Evolutionary conservation across 2,797 vertebrate species (phyloP).

Genomic region (Gephyroberyx darwinii): DNA sequence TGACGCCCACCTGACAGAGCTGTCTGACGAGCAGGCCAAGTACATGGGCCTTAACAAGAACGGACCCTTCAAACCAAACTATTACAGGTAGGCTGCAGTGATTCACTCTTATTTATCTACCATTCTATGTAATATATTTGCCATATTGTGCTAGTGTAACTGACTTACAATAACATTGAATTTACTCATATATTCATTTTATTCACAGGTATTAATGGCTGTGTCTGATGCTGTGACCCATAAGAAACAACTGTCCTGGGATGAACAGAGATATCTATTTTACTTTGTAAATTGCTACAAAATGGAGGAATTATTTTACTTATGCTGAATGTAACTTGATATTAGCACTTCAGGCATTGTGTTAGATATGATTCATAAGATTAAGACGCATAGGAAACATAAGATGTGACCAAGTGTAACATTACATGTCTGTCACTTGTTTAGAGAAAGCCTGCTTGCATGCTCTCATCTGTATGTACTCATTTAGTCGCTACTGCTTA

Average conservation of each 20-base stretch:
- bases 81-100: constrained; percentile 88
- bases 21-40: constrained; percentile 97
- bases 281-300: constrained; percentile 80
- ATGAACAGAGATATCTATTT: constrained; percentile 80
- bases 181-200: constrained; percentile 21
- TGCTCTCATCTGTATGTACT: constrained; percentile 64
- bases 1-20: constrained; percentile 96
- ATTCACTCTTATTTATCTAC: not conserved
- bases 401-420: constrained; percentile 68
- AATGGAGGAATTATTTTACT: constrained; percentile 81
- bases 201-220: constrained; percentile 80
- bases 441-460: constrained; percentile 68
- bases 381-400: constrained; percentile 48
- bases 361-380: constrained; percentile 54
- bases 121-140: not conserved
- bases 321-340: constrained; percentile 80
- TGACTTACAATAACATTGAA: constrained; percentile 20
- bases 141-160: not conserved
- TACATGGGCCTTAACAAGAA: constrained; percentile 99
- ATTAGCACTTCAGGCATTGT: constrained; percentile 67
- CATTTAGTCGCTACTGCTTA: constrained; percentile 64
- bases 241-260: constrained; percentile 64
- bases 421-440: constrained; percentile 66
- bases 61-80: constrained; percentile 98
- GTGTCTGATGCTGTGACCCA: constrained; percentile 51